Evolutionary conservation across 2,888 invertebrate genomes (phyloP).

Genomic region (Rhabditoides inermis): DNA sequence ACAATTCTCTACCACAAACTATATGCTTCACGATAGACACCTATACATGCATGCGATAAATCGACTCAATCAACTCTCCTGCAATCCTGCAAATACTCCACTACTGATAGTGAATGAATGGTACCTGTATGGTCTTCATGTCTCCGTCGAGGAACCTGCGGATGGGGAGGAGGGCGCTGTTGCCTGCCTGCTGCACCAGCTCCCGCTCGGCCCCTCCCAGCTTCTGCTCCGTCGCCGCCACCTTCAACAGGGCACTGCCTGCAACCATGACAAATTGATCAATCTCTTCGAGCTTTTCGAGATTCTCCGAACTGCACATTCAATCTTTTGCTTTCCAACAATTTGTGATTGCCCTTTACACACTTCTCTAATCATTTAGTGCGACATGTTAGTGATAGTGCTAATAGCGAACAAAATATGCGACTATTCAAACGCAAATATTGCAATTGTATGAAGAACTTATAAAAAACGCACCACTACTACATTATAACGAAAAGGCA

Average conservation of each 20-base stretch:
- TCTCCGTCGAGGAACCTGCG: conserved; percentile 52
- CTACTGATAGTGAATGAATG: background rate
- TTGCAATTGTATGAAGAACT: no score
- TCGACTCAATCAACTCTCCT: background rate
- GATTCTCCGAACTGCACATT: background rate
- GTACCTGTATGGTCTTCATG: conserved; percentile 52
- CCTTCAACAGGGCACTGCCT: conserved; percentile 77
- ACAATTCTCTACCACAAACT: no score
- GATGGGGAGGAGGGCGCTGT: conserved; percentile 72
- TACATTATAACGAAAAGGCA: no score
- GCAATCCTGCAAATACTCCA: background rate
- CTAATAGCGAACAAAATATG: no score
- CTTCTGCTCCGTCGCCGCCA: conserved; percentile 76
- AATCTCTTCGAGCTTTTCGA: background rate
- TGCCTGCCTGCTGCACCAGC: conserved; percentile 67
- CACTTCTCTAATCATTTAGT: no score
- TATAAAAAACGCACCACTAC: no score
- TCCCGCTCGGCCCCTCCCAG: conserved; percentile 77
- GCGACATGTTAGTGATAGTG: no score
- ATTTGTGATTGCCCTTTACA: conserved; percentile 2
- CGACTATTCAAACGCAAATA: no score
- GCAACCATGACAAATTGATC: no score
- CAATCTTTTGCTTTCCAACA: background rate
- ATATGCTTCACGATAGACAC: no score
- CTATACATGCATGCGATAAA: no score